Conservation (phyloP, 1,140 invertebrate genomes). For the Nylanderia fulva region DNA sequence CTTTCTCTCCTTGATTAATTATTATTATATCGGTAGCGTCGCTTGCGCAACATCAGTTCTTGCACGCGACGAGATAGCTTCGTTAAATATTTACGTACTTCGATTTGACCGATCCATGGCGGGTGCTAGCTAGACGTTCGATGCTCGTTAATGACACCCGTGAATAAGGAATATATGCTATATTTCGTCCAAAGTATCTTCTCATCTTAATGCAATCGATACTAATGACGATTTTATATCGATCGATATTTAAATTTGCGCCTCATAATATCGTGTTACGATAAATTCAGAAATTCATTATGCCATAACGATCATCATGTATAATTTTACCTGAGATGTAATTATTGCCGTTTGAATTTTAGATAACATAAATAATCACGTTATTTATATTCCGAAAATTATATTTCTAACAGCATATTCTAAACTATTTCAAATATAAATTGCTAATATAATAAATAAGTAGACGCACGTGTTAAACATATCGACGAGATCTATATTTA, state of each 20-base stretch:
- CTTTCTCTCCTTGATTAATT: constrained; percentile 55
- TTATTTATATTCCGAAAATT: constrained; percentile 2
- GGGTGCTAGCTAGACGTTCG: background rate
- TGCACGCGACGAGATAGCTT: constrained; percentile 14
- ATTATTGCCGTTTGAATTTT: background rate
- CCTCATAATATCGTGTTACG: background rate
- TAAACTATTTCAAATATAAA: background rate
- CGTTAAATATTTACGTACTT: constrained; percentile 36
- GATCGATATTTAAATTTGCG: constrained; percentile 35
- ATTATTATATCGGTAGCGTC: constrained; percentile 36
- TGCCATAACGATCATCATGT: background rate
- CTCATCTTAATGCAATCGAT: background rate
- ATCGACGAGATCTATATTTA: background rate
- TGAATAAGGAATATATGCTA: constrained; percentile 31
- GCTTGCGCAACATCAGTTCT: constrained; percentile 37
- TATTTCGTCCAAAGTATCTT: background rate
- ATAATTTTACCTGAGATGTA: background rate
- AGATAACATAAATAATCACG: background rate
- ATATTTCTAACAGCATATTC: background rate
- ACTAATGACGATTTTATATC: background rate
- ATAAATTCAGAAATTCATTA: background rate
- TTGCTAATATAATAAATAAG: background rate
- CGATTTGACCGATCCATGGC: constrained; percentile 7
- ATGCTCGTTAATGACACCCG: constrained; percentile 8
- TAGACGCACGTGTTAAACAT: background rate